Base-by-base conservation (phyloP, 1,140 invertebrate species). In the Brachionus paranguensis region DNA sequence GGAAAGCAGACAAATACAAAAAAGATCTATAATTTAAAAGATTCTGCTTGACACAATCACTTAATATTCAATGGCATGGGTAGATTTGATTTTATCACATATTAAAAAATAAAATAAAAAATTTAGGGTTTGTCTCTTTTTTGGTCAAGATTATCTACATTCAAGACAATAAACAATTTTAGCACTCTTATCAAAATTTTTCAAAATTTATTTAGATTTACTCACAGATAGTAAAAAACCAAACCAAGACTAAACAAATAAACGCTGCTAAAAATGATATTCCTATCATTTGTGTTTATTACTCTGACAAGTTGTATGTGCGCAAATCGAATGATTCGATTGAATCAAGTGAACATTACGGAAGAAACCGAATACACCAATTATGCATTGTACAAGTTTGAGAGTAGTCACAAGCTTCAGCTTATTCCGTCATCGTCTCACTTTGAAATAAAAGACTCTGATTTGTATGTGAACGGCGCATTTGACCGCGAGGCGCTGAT, bases 401-500 rank as follows among this genome's bases (percentile, higher is more conserved):
- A 27, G 20, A 50, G 20, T 7, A 50, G 43, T 29, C 33, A 45
- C 33, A 72, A 72, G 37, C 20, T 72, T n/a, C 68, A 72, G 24
- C 12, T 72, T 3, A 72, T 72, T 72, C 68, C 68, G 4, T 76
- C 45, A 14, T 76, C 45, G 3, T 4, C n/a, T 0, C 43, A 76
- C 3, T 76, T 76, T 76, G 20, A 27, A 27, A 76, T 50, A 50
- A 24, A 29, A 3, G 8, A 50, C 20, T 50, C 45, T 24, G 7
- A 10, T 12, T 12, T 76, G 8, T 50, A 29, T 27, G 72, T 76
- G 12, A 76, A 27, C 17, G 43, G 8, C n/a, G 3, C 12, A 8
- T 64, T 81, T 27, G 78, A 81, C 41, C 78, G 78, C 3, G 78
- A 81, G 12, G 33, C 53, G 0, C 41, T 81, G n/a, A 47, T 81